Conservation (phyloP, 2,797 vertebrate species). For the Myiotriccus ornatus region DNA sequence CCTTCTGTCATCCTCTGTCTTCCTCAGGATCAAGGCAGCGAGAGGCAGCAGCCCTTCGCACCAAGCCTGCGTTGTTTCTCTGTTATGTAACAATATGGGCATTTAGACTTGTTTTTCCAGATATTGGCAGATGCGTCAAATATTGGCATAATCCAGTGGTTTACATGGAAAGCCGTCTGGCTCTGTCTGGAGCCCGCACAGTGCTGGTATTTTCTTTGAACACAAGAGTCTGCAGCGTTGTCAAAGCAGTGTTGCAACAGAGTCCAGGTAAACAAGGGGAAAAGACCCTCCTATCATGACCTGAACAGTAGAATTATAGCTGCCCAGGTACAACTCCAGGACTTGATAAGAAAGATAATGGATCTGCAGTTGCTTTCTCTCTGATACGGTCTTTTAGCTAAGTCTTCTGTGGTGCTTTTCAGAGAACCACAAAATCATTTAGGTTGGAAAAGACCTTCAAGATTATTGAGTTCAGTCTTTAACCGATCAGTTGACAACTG, state of each 20-base stretch:
- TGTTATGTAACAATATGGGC: constrained; percentile 41
- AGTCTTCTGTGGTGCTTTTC: neutral
- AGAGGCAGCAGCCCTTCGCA: neutral
- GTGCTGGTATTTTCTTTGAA: neutral
- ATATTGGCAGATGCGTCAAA: constrained; percentile 57
- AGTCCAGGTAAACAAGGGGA: constrained; percentile 19
- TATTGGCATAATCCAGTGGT: constrained; percentile 61
- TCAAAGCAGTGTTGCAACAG: neutral
- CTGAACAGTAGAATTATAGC: neutral
- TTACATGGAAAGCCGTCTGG: constrained; percentile 31
- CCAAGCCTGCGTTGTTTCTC: neutral
- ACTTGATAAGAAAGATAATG: neutral
- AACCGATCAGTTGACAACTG: neutral
- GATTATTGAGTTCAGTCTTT: neutral
- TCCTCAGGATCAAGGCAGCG: neutral
- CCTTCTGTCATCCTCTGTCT: neutral
- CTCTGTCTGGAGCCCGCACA: constrained; percentile 46
- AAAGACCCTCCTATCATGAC: neutral
- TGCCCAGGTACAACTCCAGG: neutral
- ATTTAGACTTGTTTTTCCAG: constrained; percentile 62
- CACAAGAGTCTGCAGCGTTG: neutral
- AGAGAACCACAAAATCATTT: neutral
- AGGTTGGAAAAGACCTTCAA: neutral
- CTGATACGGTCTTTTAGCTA: neutral
- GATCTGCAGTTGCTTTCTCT: neutral